Evolutionary conservation across 2,113 vertebrate genomes (phyloP), one percentile per base, ranked within the genome.

Genomic region (Solea solea): DNA sequence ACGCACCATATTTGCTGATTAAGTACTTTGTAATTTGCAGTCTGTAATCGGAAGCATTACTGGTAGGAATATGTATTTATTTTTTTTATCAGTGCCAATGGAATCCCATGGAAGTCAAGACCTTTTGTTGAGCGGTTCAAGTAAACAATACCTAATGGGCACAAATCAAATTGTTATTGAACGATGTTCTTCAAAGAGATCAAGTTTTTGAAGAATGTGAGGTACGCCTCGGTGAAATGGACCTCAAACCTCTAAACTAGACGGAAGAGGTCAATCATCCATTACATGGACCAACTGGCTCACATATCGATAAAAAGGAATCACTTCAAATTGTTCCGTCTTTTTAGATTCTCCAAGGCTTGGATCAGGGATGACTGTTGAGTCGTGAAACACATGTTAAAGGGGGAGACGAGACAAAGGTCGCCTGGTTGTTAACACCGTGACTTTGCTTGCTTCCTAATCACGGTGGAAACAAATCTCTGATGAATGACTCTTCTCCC

Each of bases 301-400:
- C 13, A 75, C 63, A 81, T 82, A 89, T 89, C 86, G 75, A 81
- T 84, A 68, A 50, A 41, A 75, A 40, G 27, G 34, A 72, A 66
- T 76, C n/a, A 0, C 52, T 67, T 70, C 49, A 81, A 50, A 70
- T 78, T 62, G 52, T 74, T 74, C 40, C 25, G n/a, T 71, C 66
- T 65, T 72, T 78, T 68, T 52, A 16, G 2, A 57, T 40, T 15
- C 52, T 61, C 25, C 52, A 39, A 62, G 50, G 55, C 75, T 45
- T 7, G n/a, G 40, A 72, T 67, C 39, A 50, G 16, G 15, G 46
- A 71, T 51, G 44, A 67, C 51, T 72, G 70, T 60, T 74, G 50
- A 28, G 16, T 78, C 58, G 48, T 80, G 28, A 65, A 70, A 76
- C 62, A 46, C 65, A 40, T 56, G 66, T 80, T 64, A 68, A 75